Evolutionary conservation across 2,797 vertebrate genomes (phyloP).

Genomic region (Danio jaintianensis): DNA sequence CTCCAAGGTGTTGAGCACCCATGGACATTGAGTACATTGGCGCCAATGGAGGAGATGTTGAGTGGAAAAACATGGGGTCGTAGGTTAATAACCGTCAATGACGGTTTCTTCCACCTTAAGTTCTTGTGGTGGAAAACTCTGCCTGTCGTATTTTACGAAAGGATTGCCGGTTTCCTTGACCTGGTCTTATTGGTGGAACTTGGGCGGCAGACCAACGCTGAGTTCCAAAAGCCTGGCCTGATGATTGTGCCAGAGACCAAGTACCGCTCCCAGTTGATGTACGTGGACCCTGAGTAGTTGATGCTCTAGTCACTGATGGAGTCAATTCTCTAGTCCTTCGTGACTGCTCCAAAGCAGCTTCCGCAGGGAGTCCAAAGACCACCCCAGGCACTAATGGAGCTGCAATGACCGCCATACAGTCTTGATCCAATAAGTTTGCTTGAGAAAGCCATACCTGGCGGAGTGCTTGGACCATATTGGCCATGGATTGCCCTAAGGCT

Average conservation of each 20-base stretch:
- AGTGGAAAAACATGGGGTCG: not conserved
- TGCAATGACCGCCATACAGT: not conserved
- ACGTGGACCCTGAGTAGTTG: not conserved
- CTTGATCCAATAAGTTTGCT: not conserved
- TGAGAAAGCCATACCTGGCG: not conserved
- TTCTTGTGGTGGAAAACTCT: not conserved
- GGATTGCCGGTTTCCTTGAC: not conserved
- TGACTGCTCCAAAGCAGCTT: not conserved
- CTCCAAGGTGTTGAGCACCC: too few relatives aligned
- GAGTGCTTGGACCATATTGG: not conserved
- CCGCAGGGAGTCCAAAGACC: not conserved
- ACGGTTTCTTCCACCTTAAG: not conserved
- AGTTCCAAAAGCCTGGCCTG: not conserved
- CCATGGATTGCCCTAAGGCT: not conserved
- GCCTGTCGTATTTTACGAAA: not conserved
- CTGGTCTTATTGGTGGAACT: not conserved
- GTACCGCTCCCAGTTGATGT: not conserved
- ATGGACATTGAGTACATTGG: not conserved
- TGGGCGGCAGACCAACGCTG: not conserved
- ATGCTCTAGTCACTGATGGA: not conserved
- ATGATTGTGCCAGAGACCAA: not conserved
- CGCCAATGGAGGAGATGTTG: not conserved
- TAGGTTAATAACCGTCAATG: not conserved
- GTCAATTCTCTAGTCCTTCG: not conserved
- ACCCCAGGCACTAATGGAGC: not conserved